Evolutionary conservation across 2,113 vertebrate genomes (phyloP).

Genomic region (Danionella cerebrum): DNA sequence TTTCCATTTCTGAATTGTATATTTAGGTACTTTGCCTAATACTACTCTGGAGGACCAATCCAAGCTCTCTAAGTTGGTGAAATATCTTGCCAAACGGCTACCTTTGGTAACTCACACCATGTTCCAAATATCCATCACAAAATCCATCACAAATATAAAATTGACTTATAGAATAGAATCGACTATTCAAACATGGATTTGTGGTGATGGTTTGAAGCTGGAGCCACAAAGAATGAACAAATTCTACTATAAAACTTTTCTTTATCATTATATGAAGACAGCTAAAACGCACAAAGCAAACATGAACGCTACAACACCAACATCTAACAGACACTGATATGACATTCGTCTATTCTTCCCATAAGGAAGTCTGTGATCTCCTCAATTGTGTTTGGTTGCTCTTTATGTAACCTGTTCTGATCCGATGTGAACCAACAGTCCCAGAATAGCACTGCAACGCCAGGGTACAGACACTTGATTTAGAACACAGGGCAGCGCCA

Average conservation of each 20-base stretch:
- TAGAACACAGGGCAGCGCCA: neutral
- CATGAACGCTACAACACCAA: neutral
- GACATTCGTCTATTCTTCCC: no score
- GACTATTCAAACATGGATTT: no score
- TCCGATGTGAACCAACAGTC: neutral
- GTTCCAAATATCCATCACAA: no score
- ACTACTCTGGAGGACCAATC: no score
- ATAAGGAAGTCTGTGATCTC: neutral
- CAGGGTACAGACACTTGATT: neutral
- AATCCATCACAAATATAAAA: no score
- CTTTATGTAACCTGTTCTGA: constrained; percentile 20
- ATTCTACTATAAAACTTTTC: neutral
- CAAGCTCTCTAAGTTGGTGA: no score
- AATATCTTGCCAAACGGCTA: no score
- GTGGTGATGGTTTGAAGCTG: no score
- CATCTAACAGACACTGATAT: neutral
- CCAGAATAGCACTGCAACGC: neutral
- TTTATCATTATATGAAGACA: neutral
- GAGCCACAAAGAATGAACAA: neutral
- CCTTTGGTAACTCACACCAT: no score
- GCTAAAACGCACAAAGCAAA: neutral
- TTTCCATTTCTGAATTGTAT: no score
- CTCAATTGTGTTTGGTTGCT: neutral
- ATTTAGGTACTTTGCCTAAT: no score
- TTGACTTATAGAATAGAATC: no score